Evolutionary conservation across 1,140 invertebrate genomes (phyloP).

Genomic region (Sarcophaga peregrina): DNA sequence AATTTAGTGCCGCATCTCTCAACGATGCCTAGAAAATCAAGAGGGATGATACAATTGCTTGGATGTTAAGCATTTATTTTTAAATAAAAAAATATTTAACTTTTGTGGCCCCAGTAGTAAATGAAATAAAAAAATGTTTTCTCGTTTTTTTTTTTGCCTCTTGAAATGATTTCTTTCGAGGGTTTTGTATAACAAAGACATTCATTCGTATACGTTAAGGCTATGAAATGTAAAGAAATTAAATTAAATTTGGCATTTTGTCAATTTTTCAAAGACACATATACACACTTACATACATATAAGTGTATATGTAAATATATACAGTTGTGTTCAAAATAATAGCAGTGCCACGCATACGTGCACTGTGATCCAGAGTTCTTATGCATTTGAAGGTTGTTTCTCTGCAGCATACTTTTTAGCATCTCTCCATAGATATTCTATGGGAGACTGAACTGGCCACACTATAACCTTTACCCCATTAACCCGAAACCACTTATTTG

Average conservation of each 20-base stretch:
- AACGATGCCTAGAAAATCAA: background rate
- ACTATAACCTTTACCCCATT: no score
- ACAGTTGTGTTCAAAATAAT: no score
- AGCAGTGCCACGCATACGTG: no score
- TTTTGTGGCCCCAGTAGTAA: background rate
- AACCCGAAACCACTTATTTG: no score
- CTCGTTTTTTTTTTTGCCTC: background rate
- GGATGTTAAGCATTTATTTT: background rate
- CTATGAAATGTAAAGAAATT: background rate
- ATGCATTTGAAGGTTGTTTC: no score
- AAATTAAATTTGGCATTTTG: background rate
- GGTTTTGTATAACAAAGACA: slow-evolving; percentile 8
- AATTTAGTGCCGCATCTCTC: background rate
- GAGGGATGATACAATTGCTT: background rate
- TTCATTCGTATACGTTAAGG: background rate
- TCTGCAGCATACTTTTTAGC: no score
- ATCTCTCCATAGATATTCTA: no score
- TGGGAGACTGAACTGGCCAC: no score
- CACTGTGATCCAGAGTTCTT: no score
- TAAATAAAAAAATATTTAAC: background rate
- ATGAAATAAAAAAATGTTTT: background rate
- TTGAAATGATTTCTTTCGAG: background rate
- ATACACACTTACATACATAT: no score
- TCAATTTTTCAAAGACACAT: background rate
- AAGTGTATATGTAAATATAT: no score